Conservation (phyloP, 2,797 vertebrate genomes). For the Cottoperca gobio region DNA sequence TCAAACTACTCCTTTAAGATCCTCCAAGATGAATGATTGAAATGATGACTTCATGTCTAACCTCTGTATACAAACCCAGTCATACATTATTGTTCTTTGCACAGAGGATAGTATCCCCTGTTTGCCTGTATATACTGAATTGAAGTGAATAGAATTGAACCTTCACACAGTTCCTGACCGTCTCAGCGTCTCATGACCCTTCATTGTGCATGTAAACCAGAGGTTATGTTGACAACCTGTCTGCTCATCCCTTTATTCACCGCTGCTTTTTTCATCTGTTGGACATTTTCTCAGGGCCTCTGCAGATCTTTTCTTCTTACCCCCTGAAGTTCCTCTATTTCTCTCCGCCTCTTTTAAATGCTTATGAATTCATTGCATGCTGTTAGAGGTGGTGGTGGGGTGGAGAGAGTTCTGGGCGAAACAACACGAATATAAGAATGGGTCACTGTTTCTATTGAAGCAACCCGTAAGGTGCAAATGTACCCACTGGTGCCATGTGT, state of each 20-base stretch:
- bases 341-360: conserved; percentile 45
- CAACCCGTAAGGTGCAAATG: conserved; percentile 35
- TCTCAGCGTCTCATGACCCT: conserved; percentile 20
- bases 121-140: not conserved
- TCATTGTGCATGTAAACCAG: conserved; percentile 38
- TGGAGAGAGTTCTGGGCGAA: conserved; percentile 20
- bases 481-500: conserved; percentile 25
- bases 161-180: not conserved
- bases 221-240: conserved; percentile 54
- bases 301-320: conserved; percentile 29
- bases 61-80: not conserved
- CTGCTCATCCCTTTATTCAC: conserved; percentile 48
- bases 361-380: conserved; percentile 60
- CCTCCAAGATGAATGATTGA: not conserved
- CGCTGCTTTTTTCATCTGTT: conserved; percentile 57
- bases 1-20: not conserved
- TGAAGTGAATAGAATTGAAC: not conserved
- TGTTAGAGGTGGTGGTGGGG: conserved; percentile 25
- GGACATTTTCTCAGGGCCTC: conserved; percentile 41
- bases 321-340: conserved; percentile 35
- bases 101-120: not conserved
- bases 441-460: conserved; percentile 57
- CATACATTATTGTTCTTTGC: not conserved
- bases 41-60: not conserved
- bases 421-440: conserved; percentile 18